phyloP scores from a whole-genome alignment of 23 tunicate genomes.

The Halocynthia aurantium region DNA sequence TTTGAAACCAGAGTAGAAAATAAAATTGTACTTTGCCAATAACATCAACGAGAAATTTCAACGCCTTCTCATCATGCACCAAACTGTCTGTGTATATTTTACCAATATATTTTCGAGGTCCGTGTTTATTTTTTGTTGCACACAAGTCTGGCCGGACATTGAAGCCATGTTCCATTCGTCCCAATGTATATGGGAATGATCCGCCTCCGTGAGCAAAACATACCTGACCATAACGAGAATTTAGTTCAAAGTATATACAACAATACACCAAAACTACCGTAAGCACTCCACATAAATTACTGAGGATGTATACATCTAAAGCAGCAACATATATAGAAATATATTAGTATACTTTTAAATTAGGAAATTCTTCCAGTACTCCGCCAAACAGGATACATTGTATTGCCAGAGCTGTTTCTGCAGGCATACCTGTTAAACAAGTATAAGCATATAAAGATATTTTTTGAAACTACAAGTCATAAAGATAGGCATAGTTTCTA shows the following conservation, averaged over 20 bases:
- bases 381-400: conserved; percentile 84
- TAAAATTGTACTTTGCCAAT: conserved; percentile 46
- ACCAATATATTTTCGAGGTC: conserved; percentile 64
- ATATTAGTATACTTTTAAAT: conserved; percentile 34
- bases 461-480: no score
- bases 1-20: neutral
- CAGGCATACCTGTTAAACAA: conserved; percentile 69
- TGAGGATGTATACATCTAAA: no score
- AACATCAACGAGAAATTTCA: conserved; percentile 48
- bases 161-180: conserved; percentile 76
- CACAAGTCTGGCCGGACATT: conserved; percentile 83
- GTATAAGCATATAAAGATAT: neutral
- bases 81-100: conserved; percentile 73
- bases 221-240: conserved; percentile 10
- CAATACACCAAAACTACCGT: no score
- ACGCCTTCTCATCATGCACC: conserved; percentile 61
- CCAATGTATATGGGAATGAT: conserved; percentile 74
- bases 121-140: conserved; percentile 57
- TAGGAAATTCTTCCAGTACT: conserved; percentile 65
- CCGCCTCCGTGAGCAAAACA: conserved; percentile 98
- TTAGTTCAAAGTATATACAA: no score
- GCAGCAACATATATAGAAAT: no score
- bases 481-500: no score
- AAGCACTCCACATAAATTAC: no score
- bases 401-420: conserved; percentile 80